Base-by-base conservation (phyloP, 64 coral and sea anemone genomes). In the Dendronephthya gigantea region DNA sequence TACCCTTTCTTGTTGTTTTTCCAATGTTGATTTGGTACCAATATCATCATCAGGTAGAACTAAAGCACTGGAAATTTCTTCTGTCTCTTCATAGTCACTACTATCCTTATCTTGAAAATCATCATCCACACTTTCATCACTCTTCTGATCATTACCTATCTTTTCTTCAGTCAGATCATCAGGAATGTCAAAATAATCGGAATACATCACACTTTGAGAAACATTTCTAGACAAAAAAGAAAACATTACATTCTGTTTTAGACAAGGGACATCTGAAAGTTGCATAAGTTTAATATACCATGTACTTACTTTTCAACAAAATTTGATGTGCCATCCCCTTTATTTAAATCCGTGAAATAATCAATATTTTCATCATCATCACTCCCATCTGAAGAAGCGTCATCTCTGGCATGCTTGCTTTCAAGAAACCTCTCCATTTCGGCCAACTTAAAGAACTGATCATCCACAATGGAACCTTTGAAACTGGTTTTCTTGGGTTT, bases 331-430 rank as follows among this genome's bases (percentile, higher is more conserved):
- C 10, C 29, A 33, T 36, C 32, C 2, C 15, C 72, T 36, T 79
- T 34, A 29, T 35, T 79, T 2, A 36, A 79, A 39, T 66, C 58
- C 58, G 22, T 66, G 22, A 79, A 79, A 36, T 14, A 79, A 79
- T 79, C 72, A 79, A 35, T 79, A 79, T 39, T 39, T 37, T 79
- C 72, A 79, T 35, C 22, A 4, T 79, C 72, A 35, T 79, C 72
- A 66, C 29, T 30, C 5, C 22, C 29, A 66, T 66, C 58, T 45
- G 41, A 4, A 62, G 55, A 62, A 0, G 25, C 25, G 16, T 62
- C 25, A 23, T 11, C 41, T 45, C 11, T 11, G 41, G 17, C 55
- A 79, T 12, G 13, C 11, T 79, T 39, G 15, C 31, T 35, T 79
- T 79, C 72, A 11, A 35, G 30, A 39, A 79, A 79, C 25, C 28